A percentile compares a stretch with the other conserved stretches of the same genome.
These are phyloP conservation scores for Antheraea assamensis DNA, from an alignment of 2,888 invertebrate species.

Conservation along the genomic window DNA sequence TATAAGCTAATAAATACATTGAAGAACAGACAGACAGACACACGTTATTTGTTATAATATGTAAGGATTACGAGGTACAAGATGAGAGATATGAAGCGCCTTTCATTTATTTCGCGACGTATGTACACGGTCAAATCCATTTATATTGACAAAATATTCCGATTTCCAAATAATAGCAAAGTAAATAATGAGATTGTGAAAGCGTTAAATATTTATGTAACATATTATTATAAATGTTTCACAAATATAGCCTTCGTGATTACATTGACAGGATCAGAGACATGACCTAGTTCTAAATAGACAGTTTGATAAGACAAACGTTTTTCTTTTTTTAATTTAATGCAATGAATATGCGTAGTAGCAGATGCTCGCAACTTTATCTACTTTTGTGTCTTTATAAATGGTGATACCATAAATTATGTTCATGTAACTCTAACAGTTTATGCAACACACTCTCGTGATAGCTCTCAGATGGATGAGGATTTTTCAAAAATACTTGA, in stretches of 20 bases:
- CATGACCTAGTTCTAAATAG: background rate
- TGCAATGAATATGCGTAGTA: too few species aligned
- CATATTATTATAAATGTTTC: slow-evolving; percentile 16
- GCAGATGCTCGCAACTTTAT: too few species aligned
- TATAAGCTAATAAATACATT: too few species aligned
- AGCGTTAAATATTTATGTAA: slow-evolving; percentile 17
- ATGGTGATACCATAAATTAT: too few species aligned
- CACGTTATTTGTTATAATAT: too few species aligned
- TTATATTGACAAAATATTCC: slow-evolving; percentile 7
- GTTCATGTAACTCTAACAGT: too few species aligned
- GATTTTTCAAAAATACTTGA: too few species aligned
- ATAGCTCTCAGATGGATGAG: too few species aligned
- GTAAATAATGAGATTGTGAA: slow-evolving; percentile 17
- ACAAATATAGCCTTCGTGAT: slow-evolving; percentile 12
- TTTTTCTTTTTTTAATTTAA: background rate
- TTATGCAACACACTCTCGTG: too few species aligned
- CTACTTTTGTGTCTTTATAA: background rate
- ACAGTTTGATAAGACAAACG: background rate
- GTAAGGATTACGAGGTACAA: background rate
- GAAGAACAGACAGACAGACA: too few species aligned
- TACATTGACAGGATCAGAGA: background rate
- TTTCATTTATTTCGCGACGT: slow-evolving; percentile 3
- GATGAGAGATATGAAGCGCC: background rate
- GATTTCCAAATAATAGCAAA: slow-evolving; percentile 15
- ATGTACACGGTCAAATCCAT: slow-evolving; percentile 14